Evolutionary conservation across 2,888 invertebrate species (phyloP), one percentile per base, ranked within the genome.

Genomic region (Nysson spinosus): DNA sequence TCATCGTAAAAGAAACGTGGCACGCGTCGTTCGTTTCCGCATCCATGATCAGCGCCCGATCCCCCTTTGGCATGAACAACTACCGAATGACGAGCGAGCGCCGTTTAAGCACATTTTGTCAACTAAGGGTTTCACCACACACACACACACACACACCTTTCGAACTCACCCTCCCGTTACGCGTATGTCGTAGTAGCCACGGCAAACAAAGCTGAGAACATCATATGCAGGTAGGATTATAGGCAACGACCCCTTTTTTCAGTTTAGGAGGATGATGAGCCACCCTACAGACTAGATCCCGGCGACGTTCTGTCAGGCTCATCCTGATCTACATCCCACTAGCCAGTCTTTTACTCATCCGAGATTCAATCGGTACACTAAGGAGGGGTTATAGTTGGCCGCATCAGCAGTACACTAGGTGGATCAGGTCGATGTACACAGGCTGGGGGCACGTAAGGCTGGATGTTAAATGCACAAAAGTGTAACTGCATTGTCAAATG

Each of bases 161-260:
- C 11, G 4, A 30, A 4, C 30, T 14, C 4, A 12, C 34, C 16
- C 34, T 4, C n/a, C 11, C 34, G 51, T 46, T 37, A 26, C 63
- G 60, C 68, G 83, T 82, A 80, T 83, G 82, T 83, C 81, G 75
- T 69, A 68, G 66, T 62, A 72, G 69, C 64, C 67, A 63, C 61
- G 69, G 67, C 80, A 79, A 79, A 82, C 82, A 84, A 81, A 78
- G 79, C 80, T 74, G 81, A 80, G 84, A 80, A 83, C 85, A 86
- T 86, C 86, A 80, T 83, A 81, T 82, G 86, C 86, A 87, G 86
- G 86, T 87, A 87, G 86, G 86, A 87, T 87, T 87, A 86, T 80
- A 80, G 76, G 64, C 72, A 69, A 56, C 79, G 79, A 82, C 79
- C 83, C 84, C 82, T 83, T 83, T 82, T 71, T 80, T 75, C 69